These are phyloP conservation scores for Paramisgurnus dabryanus DNA, from an alignment of 2,113 vertebrate genomes.

Conservation along the genomic window DNA sequence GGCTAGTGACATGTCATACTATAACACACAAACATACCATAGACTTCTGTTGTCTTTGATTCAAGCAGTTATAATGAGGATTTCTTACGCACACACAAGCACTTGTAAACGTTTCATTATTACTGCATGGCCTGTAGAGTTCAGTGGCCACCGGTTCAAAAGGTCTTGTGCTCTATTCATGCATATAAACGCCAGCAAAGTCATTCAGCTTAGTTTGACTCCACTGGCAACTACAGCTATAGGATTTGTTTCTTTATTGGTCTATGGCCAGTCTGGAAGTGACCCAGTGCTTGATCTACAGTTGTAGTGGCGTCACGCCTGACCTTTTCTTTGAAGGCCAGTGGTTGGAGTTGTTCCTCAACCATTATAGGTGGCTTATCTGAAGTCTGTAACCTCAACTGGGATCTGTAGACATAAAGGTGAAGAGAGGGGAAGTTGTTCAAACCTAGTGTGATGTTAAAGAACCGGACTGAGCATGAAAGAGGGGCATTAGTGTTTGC, in stretches of 20 bases:
- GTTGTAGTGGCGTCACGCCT: neutral
- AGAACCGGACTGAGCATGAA: neutral
- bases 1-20: too few relatives aligned
- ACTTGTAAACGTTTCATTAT: too few relatives aligned
- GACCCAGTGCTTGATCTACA: constrained; percentile 3
- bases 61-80: too few relatives aligned
- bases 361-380: too few relatives aligned
- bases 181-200: neutral
- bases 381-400: neutral
- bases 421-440: neutral
- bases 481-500: constrained; percentile 11
- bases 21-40: too few relatives aligned
- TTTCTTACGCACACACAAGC: too few relatives aligned
- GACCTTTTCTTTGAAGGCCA: neutral
- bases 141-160: too few relatives aligned
- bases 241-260: too few relatives aligned
- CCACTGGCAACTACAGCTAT: neutral
- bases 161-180: neutral
- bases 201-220: neutral
- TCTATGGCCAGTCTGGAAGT: neutral
- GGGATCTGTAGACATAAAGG: neutral
- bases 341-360: neutral
- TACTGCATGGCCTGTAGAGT: too few relatives aligned
- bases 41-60: too few relatives aligned
- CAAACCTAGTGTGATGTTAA: constrained; percentile 3